Base-by-base conservation (phyloP, 2,888 invertebrate genomes). In the Resseliella maxima region DNA sequence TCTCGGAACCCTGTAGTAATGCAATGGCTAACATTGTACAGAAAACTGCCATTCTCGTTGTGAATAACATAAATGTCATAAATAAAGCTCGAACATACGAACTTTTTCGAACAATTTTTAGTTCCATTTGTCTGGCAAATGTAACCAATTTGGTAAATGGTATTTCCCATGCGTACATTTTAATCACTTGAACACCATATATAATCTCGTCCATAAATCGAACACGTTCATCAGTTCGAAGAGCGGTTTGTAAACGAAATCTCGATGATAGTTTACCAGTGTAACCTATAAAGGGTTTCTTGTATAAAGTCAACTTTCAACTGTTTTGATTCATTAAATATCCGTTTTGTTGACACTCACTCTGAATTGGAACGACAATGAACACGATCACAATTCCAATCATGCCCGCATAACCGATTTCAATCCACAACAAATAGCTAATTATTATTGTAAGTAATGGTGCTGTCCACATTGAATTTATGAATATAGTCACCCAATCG, bases 111-210 rank as follows among this genome's bases (percentile, higher is more conserved):
- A 95, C 93, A 88, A 94, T 92, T 87, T 91, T 92, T 86, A 93
- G 83, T 88, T 93, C 94, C 89, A 93, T 94, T 92, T 92, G 93
- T 89, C 97, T 92, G 3, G 95, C 94, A 36, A 92, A 89, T 15
- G 93, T 93, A 2, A 98, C 50, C 15, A 96, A 92, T 88, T 94
- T 93, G 85, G 95, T 94, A 89, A 97, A 97, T 0, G 96, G 95
- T 88, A 94, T 94, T 90, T 98, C 98, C 95, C 97, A 98, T 0
- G 96, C 95, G 90, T 97, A 97, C 96, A 97, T 24, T 24, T 83
- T 83, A 2, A 85, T 85, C 27, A 86, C 86, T 87, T 94, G 92
- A 88, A 95, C 94, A 0, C 94, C 94, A 0, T 92, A 92, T 72
- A 95, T 92, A 85, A 95, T 93, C 90, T 95, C 96, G 89, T 95